These are phyloP conservation scores for Tupaia chinensis DNA, from an alignment of 2,113 vertebrate genomes.

Conservation along the genomic window DNA sequence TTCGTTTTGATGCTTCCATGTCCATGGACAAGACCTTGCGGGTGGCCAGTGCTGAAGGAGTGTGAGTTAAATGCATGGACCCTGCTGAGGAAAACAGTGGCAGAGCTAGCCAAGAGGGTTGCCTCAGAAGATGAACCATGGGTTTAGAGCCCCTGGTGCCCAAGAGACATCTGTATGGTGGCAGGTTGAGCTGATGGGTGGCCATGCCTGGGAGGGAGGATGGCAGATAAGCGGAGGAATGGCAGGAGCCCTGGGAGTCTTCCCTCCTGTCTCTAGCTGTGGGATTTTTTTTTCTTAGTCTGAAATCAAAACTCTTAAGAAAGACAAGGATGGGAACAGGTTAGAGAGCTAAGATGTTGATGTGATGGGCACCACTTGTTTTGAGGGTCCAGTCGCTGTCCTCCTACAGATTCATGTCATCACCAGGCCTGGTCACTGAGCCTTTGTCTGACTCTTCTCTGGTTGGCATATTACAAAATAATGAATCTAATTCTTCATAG, in stretches of 20 bases:
- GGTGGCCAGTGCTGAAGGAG: neutral
- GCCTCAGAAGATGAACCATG: neutral
- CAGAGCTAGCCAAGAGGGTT: fast-evolving
- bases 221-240: fast-evolving
- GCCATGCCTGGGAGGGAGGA: neutral
- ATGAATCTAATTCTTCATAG: neutral
- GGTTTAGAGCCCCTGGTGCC: neutral
- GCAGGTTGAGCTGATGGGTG: fast-evolving
- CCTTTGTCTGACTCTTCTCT: neutral
- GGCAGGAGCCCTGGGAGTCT: no score
- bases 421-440: neutral
- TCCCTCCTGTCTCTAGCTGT: no score
- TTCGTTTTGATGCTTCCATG: neutral
- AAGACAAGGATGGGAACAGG: fast-evolving
- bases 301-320: neutral
- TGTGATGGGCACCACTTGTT: fast-evolving
- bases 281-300: neutral
- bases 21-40: no score
- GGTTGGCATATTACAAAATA: neutral
- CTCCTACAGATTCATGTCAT: neutral
- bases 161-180: no score
- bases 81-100: no score
- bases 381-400: neutral
- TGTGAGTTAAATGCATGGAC: fast-evolving
- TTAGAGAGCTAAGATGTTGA: no score